Evolutionary conservation across 2,888 invertebrate genomes (phyloP).

Genomic region (Griposia aprilina): DNA sequence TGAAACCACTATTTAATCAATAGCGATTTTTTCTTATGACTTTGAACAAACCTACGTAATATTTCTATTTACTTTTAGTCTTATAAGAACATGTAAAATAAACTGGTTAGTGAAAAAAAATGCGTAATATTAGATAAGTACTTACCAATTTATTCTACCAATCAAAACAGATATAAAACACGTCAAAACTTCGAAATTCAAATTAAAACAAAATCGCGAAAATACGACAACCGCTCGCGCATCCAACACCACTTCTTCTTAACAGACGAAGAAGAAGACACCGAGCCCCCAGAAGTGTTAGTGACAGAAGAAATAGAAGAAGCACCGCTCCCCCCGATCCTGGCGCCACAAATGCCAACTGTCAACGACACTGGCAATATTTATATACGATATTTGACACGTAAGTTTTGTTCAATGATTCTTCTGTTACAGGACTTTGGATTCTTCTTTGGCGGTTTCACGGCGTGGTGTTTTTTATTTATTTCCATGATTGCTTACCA

Average conservation of each 20-base stretch:
- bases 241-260: slow-evolving; percentile 74
- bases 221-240: slow-evolving; percentile 88
- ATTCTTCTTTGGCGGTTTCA: slow-evolving; percentile 14
- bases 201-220: slow-evolving; percentile 60
- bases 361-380: slow-evolving; percentile 81
- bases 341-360: slow-evolving; percentile 76
- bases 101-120: neutral
- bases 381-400: slow-evolving; percentile 87
- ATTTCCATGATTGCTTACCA: fast-evolving
- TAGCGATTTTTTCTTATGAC: neutral
- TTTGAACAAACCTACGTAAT: neutral
- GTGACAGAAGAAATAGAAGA: slow-evolving; percentile 73
- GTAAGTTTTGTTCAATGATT: slow-evolving; percentile 80
- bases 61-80: neutral
- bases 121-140: neutral
- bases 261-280: slow-evolving; percentile 87
- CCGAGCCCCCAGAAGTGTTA: slow-evolving; percentile 73
- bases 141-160: neutral
- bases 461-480: neutral
- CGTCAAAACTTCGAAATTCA: slow-evolving; percentile 23
- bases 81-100: neutral
- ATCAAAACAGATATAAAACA: neutral
- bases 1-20: no score
- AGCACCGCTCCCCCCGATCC: slow-evolving; percentile 67
- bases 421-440: slow-evolving; percentile 79